Percentiles rank a stretch among this genome's conserved stretches.
Conservation (phyloP, 2,888 invertebrate genomes). For the Hipparchia semele region DNA sequence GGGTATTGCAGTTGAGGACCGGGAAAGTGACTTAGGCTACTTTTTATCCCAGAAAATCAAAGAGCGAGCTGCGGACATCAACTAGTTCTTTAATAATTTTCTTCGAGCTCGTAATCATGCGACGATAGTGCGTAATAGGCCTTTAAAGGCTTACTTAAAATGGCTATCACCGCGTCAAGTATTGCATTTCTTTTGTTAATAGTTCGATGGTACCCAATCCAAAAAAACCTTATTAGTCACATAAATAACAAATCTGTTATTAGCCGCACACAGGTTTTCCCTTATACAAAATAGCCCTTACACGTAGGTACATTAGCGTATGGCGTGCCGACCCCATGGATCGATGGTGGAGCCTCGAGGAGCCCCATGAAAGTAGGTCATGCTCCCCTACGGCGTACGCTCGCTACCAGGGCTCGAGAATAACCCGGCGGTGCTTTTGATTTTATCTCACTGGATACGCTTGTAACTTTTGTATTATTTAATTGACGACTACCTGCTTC, state of each 20-base stretch:
- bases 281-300: conserved; percentile 34
- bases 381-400: conserved; percentile 64
- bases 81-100: no score
- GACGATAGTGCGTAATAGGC: no score
- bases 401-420: conserved; percentile 62
- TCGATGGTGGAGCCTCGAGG: conserved; percentile 69
- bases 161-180: no score
- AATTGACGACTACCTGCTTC: background rate
- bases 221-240: background rate
- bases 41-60: no score
- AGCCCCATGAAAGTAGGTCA: conserved; percentile 77
- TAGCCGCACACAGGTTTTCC: conserved; percentile 29
- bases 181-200: no score
- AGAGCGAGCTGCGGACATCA: no score
- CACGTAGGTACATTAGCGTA: conserved; percentile 29
- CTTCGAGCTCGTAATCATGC: no score
- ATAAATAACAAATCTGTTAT: conserved; percentile 30
- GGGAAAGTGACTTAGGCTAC: no score
- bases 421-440: conserved; percentile 42
- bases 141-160: no score
- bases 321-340: conserved; percentile 54
- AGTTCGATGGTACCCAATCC: no score
- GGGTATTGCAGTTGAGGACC: no score
- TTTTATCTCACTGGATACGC: conserved; percentile 43
- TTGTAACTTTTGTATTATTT: conserved; percentile 18